Conservation (phyloP, 2,113 vertebrate genomes). For the Penelope pileata region DNA sequence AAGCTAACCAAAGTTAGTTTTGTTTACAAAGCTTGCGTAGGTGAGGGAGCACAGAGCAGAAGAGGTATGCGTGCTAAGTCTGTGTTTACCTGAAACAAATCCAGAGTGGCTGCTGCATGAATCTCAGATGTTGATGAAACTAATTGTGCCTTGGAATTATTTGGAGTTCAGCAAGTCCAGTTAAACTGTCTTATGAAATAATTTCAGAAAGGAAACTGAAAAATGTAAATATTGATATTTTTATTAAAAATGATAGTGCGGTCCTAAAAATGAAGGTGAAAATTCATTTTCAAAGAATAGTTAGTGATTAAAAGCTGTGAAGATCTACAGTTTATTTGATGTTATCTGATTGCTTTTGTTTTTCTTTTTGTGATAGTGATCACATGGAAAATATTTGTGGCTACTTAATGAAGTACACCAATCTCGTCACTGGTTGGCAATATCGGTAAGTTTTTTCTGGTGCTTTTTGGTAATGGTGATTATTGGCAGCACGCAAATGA, state of each 20-base stretch:
- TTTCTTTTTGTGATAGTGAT: constrained; percentile 79
- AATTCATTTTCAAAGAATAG: background rate
- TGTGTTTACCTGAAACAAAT: background rate
- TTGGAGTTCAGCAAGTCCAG: background rate
- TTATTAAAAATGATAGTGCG: background rate
- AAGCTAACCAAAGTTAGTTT: background rate
- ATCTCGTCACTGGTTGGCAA: constrained; percentile 98
- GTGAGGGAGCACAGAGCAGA: background rate
- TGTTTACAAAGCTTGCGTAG: background rate
- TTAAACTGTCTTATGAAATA: background rate
- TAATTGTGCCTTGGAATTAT: background rate
- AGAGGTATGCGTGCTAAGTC: background rate
- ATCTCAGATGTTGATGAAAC: background rate
- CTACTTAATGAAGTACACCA: constrained; percentile 98
- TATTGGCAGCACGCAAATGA: background rate
- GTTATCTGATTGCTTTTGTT: constrained; percentile 42
- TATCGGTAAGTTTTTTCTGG: constrained; percentile 84
- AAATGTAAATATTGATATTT: background rate
- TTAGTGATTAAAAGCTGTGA: background rate
- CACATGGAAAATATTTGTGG: constrained; percentile 98
- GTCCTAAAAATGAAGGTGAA: background rate
- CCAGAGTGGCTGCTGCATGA: background rate
- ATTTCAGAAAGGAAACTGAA: background rate
- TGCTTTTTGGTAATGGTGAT: background rate
- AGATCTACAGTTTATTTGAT: background rate